These are phyloP conservation scores for Turnix velox DNA, from an alignment of 2,113 vertebrate genomes.

Conservation along the genomic window DNA sequence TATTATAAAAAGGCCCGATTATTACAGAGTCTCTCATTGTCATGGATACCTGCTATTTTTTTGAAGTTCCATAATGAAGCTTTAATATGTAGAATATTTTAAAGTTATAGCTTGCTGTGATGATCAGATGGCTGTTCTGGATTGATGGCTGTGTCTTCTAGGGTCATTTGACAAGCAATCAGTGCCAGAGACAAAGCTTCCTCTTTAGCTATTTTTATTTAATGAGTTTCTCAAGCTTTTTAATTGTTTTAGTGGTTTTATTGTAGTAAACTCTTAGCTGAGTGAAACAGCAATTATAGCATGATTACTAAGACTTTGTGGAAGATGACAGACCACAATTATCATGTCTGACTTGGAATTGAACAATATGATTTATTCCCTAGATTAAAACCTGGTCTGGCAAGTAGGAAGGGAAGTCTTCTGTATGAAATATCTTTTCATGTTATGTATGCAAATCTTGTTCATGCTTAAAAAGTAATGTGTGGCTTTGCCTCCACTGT, in stretches of 20 bases:
- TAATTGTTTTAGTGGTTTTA: not conserved
- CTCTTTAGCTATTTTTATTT: not conserved
- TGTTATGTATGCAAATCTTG: not conserved
- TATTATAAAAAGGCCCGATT: not conserved
- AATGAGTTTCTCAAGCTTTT: not conserved
- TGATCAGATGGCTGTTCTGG: not conserved
- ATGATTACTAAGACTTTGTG: not conserved
- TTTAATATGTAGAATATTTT: not conserved
- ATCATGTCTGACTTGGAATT: not conserved
- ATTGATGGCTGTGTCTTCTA: not conserved
- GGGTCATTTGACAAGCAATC: not conserved
- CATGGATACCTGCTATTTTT: not conserved
- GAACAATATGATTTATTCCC: not conserved
- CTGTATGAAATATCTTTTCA: not conserved
- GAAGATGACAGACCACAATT: not conserved
- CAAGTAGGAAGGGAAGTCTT: not conserved
- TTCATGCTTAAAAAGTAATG: not conserved
- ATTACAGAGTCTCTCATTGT: not conserved
- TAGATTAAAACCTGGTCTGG: not conserved
- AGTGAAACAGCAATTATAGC: conserved; percentile 7
- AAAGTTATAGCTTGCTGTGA: not conserved
- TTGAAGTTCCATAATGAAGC: not conserved
- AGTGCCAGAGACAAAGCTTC: not conserved
- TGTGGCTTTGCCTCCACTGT: not conserved
- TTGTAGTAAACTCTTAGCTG: not conserved